These are phyloP conservation scores for Apantesis nais DNA, from an alignment of 2,888 invertebrate genomes.

Conservation along the genomic window DNA sequence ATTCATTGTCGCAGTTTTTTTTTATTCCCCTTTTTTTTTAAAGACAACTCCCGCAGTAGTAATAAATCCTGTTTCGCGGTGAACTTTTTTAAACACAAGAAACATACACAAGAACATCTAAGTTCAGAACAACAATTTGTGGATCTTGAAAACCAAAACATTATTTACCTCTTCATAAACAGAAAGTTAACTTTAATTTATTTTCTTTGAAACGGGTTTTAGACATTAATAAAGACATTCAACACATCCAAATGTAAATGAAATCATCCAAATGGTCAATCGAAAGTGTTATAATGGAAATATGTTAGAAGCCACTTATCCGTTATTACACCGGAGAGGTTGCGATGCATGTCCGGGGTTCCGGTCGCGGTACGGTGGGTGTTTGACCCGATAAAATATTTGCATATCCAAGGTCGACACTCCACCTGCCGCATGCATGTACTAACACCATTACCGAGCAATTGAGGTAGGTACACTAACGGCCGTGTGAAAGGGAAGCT, in stretches of 20 bases:
- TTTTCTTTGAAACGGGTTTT: background rate
- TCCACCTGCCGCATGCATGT: conserved; percentile 62
- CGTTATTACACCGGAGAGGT: conserved; percentile 22
- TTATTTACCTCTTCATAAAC: background rate
- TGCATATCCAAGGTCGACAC: conserved; percentile 69
- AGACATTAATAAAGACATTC: conserved; percentile 1
- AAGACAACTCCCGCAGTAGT: too few relatives aligned
- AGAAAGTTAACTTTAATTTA: background rate
- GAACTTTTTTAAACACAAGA: too few relatives aligned
- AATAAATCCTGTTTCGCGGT: too few relatives aligned
- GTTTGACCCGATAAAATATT: conserved; percentile 68
- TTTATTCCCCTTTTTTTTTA: too few relatives aligned
- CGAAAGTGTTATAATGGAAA: conserved; percentile 36
- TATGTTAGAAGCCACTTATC: conserved; percentile 16
- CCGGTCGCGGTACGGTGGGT: conserved; percentile 56
- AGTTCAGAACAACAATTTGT: too few relatives aligned
- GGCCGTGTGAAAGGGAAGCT: conserved; percentile 42
- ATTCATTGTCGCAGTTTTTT: too few relatives aligned
- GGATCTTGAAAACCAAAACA: background rate
- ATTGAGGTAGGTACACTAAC: conserved; percentile 44
- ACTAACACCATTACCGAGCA: conserved; percentile 42
- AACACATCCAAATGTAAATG: conserved; percentile 7
- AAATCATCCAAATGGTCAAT: conserved; percentile 20
- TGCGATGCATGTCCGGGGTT: conserved; percentile 36
- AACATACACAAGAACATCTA: too few relatives aligned